A percentile compares a stretch with the other conserved stretches of the same genome.
Conservation (phyloP, 1,140 invertebrate species). For the Trissolcus basalis region DNA sequence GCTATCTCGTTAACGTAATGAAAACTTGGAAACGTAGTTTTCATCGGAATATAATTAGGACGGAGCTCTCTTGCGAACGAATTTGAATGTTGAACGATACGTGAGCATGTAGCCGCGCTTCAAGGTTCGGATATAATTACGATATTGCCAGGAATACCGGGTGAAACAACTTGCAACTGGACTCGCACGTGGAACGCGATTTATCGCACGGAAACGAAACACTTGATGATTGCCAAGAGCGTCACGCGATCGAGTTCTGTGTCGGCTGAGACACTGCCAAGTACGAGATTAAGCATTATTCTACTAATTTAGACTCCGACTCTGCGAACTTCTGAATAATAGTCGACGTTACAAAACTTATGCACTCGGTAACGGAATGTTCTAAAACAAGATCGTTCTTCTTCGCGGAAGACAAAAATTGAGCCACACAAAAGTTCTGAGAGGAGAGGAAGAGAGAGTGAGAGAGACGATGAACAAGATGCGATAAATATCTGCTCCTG, state of each 20-base stretch:
- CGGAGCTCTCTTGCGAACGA: slow-evolving; percentile 33
- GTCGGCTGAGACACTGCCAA: slow-evolving; percentile 60
- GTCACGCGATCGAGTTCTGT: slow-evolving; percentile 58
- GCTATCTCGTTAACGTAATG: slow-evolving; percentile 29
- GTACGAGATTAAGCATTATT: slow-evolving; percentile 62
- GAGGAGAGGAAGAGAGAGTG: too few species aligned
- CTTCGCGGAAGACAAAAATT: slow-evolving; percentile 36
- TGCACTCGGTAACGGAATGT: slow-evolving; percentile 37
- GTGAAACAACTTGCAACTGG: slow-evolving; percentile 51
- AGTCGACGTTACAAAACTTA: slow-evolving; percentile 44
- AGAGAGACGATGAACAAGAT: slow-evolving; percentile 7
- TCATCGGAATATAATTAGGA: slow-evolving; percentile 53
- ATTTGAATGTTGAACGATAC: slow-evolving; percentile 46
- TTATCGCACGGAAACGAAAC: slow-evolving; percentile 60
- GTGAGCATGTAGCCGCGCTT: slow-evolving; percentile 24
- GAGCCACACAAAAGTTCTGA: slow-evolving; percentile 9
- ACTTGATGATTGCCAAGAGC: slow-evolving; percentile 60
- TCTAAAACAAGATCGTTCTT: slow-evolving; percentile 50
- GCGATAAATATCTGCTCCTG: slow-evolving; percentile 28
- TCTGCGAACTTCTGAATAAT: slow-evolving; percentile 51
- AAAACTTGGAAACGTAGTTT: slow-evolving; percentile 33
- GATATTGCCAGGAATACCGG: slow-evolving; percentile 57
- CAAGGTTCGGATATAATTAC: slow-evolving; percentile 54
- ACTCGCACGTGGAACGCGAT: slow-evolving; percentile 59
- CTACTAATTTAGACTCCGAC: slow-evolving; percentile 53